Base-by-base conservation (phyloP, 2,113 vertebrate genomes). In the Bothrops jararaca region DNA sequence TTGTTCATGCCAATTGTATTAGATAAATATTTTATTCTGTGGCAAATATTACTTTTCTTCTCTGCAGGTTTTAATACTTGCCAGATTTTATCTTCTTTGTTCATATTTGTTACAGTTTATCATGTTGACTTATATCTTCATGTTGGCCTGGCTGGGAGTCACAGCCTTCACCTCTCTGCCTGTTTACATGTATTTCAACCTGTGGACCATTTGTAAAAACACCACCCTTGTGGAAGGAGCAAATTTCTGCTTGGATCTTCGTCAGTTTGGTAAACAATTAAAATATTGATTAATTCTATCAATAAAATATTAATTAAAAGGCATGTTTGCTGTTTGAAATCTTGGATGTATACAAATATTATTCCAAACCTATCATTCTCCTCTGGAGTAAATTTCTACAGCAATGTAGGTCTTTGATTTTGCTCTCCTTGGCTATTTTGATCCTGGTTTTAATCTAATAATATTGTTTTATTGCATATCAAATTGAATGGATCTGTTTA, bases 61-160 rank as follows among this genome's bases (percentile, higher is more conserved):
- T 86, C 39, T 85, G 24, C 42, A 29, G 6, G 86, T 91, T 18
- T 92, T 20, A 89, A 45, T 29, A 23, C 10, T 53, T 42, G 18
- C 18, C 26, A 45, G 50, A 5, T 92, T 95, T 0, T 34, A 54
- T 50, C 54, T n/a, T n/a, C 92, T 34, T 95, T 18, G 15, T 52
- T 48, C 93, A 29, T 93, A 88, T 96, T 92, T 95, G 8, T 85
- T 97, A 53, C 96, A 99, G 99, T 99, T 99, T 96, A 99, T 99
- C 96, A 99, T 99, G 99, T 98, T 99, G 98, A 99, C 99, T 9
- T 99, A 99, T 97, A 98, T 99, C 96, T 99, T 99, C 97, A 99
- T 99, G 99, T 96, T 99, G 98, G 99, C 99, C 95, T 99, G 99
- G 99, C 98, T 99, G n/a, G 99, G 98, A 0, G 98, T 99, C 93